Evolutionary conservation across 1,140 invertebrate species (phyloP).

Genomic region (Zaprionus africanus): DNA sequence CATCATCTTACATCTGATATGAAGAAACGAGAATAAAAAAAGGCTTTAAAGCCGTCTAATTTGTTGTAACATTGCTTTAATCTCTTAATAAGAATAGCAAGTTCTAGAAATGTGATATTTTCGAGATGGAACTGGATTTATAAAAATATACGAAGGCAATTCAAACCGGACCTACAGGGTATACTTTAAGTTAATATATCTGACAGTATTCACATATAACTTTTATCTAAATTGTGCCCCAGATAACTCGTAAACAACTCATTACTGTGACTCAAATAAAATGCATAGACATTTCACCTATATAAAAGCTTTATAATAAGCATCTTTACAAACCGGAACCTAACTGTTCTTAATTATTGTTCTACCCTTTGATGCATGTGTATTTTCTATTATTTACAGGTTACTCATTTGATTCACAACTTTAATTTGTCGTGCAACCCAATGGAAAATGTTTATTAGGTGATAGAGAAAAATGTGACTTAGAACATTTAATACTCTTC

Average conservation of each 20-base stretch:
- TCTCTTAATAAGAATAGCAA: too few species aligned
- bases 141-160: neutral
- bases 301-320: neutral
- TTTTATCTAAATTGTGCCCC: neutral
- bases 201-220: neutral
- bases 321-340: neutral
- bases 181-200: neutral
- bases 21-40: too few species aligned
- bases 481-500: neutral
- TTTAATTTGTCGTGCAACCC: slow-evolving; percentile 41
- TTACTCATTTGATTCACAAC: slow-evolving; percentile 70
- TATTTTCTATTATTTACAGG: slow-evolving; percentile 86
- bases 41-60: too few species aligned
- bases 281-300: neutral
- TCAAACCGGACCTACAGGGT: neutral
- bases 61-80: too few species aligned
- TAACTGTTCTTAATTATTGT: neutral
- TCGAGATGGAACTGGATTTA: neutral
- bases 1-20: too few species aligned
- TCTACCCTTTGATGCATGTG: neutral
- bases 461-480: neutral
- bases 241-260: neutral
- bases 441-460: neutral
- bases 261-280: neutral
- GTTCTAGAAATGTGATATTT: too few species aligned